These are phyloP conservation scores for Ptyas mucosa DNA, from an alignment of 2,113 vertebrate species.

Conservation along the genomic window DNA sequence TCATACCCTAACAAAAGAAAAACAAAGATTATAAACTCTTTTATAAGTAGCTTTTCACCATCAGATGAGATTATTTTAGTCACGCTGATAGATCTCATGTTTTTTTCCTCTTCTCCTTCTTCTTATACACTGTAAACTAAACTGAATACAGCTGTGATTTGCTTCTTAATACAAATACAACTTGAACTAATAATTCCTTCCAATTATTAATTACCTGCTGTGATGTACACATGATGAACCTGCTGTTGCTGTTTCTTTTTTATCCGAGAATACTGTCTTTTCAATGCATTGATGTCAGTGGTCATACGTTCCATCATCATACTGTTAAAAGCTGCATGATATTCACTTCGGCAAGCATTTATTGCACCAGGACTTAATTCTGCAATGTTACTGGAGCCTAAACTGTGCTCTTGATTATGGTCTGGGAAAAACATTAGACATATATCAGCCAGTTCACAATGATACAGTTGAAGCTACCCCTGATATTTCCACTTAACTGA, in stretches of 20 bases:
- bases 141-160: not conserved
- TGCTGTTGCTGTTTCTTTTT: slow-evolving; percentile 95
- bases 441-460: not conserved
- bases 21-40: slow-evolving; percentile 41
- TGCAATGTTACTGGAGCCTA: slow-evolving; percentile 82
- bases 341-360: slow-evolving; percentile 83
- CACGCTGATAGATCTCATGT: not conserved
- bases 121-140: not conserved
- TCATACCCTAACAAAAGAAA: slow-evolving; percentile 72
- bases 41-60: not conserved
- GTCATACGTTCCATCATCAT: slow-evolving; percentile 99
- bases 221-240: slow-evolving; percentile 87
- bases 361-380: slow-evolving; percentile 94
- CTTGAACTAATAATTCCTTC: not conserved
- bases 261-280: slow-evolving; percentile 90
- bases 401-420: slow-evolving; percentile 76
- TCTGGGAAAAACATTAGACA: slow-evolving; percentile 66
- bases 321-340: slow-evolving; percentile 91
- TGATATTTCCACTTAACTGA: not conserved
- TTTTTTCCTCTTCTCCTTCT: not conserved
- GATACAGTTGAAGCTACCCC: not conserved
- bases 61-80: not conserved
- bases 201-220: slow-evolving; percentile 78
- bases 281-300: slow-evolving; percentile 90
- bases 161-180: not conserved